Base-by-base conservation (phyloP, 1,140 invertebrate genomes). In the Nebria ingens region DNA sequence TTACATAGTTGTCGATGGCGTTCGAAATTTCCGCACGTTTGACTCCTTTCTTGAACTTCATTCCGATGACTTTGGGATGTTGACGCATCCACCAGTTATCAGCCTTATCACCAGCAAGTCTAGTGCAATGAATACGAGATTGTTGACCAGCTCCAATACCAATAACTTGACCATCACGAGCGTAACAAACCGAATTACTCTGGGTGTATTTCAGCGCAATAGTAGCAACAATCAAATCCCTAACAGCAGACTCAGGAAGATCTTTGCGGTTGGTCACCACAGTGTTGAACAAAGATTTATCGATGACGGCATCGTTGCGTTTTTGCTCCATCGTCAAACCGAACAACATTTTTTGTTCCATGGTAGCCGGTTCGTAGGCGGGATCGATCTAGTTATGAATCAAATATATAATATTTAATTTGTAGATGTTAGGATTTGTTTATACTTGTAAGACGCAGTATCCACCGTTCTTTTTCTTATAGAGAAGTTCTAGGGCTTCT, bases 71-170 rank as follows among this genome's bases (percentile, higher is more conserved):
- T 62, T 81, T 82, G 15, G 94, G 92, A 72, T 98, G 95, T 53
- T 94, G 89, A 20, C 96, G 82, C 58, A 97, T 70, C 95, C 95
- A 98, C 95, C 95, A 98, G 73, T 95, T 93, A 68, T 94, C 89
- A n/a, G 93, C 92, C 74, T 99, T 98, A 66, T 95, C 91, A 15
- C 94, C 95, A 56, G 96, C 96, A 57, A 99, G 78, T 62, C 96
- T 80, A 0, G 95, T 98, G 71, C 95, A 98, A 72, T 98, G 95
- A 66, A 99, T 98, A 59, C 96, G 80, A 0, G 92, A 96, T 70
- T 99, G 96, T 68, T 98, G 96, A 0, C 96, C 96, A 21, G 96
- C 96, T 42, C 96, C 96, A 59, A 98, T 97, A 34, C 96, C 95
- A 21, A 51, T 87, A 0, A 97, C 89, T 78, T 99, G 90, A 0